Percentiles rank a stretch among this genome's conserved stretches.
phyloP scores from a whole-genome alignment of 2,797 vertebrate genomes.

The Pogonophryne albipinna region DNA sequence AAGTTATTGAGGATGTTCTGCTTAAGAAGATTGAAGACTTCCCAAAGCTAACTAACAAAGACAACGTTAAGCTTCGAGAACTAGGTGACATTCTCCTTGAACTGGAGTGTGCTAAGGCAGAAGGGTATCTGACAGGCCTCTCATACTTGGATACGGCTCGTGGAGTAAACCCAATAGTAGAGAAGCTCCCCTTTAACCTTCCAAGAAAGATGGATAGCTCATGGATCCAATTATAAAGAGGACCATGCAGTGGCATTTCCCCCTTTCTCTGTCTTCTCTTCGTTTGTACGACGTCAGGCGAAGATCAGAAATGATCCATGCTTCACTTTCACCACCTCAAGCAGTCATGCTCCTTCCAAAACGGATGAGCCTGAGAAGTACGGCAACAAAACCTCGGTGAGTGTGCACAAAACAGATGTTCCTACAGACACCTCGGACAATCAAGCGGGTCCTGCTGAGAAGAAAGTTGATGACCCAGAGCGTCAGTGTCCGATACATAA shows the following conservation, averaged over 20 bases:
- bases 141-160: too few relatives aligned
- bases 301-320: too few relatives aligned
- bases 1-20: conserved; percentile 28
- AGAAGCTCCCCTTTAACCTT: too few relatives aligned
- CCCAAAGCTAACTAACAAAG: not conserved
- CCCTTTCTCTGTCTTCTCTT: too few relatives aligned
- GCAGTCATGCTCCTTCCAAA: too few relatives aligned
- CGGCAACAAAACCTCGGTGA: accelerated
- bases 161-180: too few relatives aligned
- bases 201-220: too few relatives aligned
- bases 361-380: not conserved
- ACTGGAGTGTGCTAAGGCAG: not conserved
- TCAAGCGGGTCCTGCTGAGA: not conserved
- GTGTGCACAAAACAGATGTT: conserved; percentile 8
- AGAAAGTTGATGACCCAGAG: not conserved
- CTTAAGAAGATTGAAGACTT: conserved; percentile 32
- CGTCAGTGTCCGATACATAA: conserved; percentile 26
- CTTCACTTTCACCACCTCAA: too few relatives aligned
- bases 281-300: too few relatives aligned
- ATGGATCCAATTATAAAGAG: too few relatives aligned
- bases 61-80: not conserved
- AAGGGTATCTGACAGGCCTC: too few relatives aligned
- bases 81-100: not conserved
- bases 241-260: too few relatives aligned
- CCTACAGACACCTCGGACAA: not conserved